phyloP scores from a whole-genome alignment of 2,888 invertebrate genomes.

The Sinopyrophorus schimmeli region DNA sequence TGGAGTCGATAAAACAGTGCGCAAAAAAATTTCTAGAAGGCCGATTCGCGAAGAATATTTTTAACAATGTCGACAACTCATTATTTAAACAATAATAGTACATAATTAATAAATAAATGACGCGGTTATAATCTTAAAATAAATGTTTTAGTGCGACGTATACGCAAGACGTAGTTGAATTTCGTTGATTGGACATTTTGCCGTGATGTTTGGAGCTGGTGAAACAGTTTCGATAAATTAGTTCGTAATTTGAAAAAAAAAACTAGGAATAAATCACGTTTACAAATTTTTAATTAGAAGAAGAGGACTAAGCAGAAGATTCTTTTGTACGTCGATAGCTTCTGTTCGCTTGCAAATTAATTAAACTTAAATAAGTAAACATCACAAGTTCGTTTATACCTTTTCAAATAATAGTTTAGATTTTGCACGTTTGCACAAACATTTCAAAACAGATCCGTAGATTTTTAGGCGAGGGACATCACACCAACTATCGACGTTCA shows the following conservation, averaged over 20 bases:
- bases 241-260: slow-evolving; percentile 18
- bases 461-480: slow-evolving; percentile 20
- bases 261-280: slow-evolving; percentile 20
- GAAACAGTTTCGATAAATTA: slow-evolving; percentile 26
- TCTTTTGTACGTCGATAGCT: slow-evolving; percentile 47
- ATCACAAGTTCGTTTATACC: slow-evolving; percentile 30
- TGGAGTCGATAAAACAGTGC: slow-evolving; percentile 42
- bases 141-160: slow-evolving; percentile 51
- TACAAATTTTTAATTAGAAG: slow-evolving; percentile 19
- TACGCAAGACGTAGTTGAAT: slow-evolving; percentile 41
- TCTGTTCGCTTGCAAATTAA: slow-evolving; percentile 20
- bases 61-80: slow-evolving; percentile 45
- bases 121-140: slow-evolving; percentile 33
- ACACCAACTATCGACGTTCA: slow-evolving; percentile 45
- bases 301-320: slow-evolving; percentile 16
- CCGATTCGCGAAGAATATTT: slow-evolving; percentile 36
- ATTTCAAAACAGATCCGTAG: slow-evolving; percentile 27
- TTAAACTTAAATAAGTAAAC: too few relatives aligned
- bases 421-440: slow-evolving; percentile 40
- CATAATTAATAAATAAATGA: slow-evolving; percentile 25
- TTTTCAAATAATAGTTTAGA: slow-evolving; percentile 30
- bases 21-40: slow-evolving; percentile 23
- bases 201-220: slow-evolving; percentile 35
- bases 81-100: slow-evolving; percentile 43
- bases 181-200: slow-evolving; percentile 36